Evolutionary conservation across 2,797 vertebrate genomes (phyloP).

Genomic region (Siniperca scherzeri): DNA sequence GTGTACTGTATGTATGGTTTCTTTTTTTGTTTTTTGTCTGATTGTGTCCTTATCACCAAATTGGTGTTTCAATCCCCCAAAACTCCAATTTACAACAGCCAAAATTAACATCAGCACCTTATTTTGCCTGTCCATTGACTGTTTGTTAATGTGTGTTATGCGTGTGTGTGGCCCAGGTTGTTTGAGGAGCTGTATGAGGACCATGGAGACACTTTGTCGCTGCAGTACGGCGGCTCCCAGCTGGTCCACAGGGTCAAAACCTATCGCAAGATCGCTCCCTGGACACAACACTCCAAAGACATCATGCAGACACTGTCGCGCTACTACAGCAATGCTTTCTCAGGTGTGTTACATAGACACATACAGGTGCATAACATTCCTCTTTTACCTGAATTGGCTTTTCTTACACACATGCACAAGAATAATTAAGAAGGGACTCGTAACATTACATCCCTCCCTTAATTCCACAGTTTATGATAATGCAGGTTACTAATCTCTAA

Average conservation of each 20-base stretch:
- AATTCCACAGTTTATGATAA: neutral
- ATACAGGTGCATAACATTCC: neutral
- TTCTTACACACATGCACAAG: neutral
- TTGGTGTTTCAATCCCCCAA: neutral
- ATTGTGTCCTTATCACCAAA: neutral
- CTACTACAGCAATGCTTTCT: conserved; percentile 98
- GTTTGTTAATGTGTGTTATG: neutral
- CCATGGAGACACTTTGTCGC: conserved; percentile 96
- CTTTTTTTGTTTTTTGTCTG: neutral
- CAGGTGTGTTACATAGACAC: conserved; percentile 83
- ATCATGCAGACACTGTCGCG: conserved; percentile 98
- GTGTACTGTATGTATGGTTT: neutral
- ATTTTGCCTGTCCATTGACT: neutral
- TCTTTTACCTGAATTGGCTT: neutral
- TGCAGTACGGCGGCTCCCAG: conserved; percentile 98
- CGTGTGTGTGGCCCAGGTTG: conserved; percentile 83
- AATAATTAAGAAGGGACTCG: neutral
- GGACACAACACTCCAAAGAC: conserved; percentile 99
- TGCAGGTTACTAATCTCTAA: neutral
- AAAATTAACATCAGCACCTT: neutral
- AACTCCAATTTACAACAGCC: neutral
- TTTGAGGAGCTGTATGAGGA: conserved; percentile 99
- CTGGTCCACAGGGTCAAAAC: conserved; percentile 98
- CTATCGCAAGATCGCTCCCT: conserved; percentile 97
- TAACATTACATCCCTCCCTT: too few species aligned